phyloP scores from a whole-genome alignment of 2,113 vertebrate genomes.

The Desmodus rotundus region DNA sequence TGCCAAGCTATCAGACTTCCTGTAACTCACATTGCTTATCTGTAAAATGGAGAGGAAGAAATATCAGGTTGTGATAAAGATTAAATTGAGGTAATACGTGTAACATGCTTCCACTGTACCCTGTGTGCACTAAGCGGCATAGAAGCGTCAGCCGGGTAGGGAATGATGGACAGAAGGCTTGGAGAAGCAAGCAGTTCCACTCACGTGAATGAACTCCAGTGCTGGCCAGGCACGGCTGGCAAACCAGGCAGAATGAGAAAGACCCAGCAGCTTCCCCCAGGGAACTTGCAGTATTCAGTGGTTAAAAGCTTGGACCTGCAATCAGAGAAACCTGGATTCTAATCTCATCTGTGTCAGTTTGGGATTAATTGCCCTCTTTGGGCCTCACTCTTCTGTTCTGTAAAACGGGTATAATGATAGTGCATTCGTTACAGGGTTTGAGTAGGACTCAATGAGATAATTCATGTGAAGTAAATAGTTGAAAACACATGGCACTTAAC shows the following conservation, averaged over 20 bases:
- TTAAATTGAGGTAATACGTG: rapidly evolving
- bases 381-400: neutral
- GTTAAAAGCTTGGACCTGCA: neutral
- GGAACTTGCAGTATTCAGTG: neutral
- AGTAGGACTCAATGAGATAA: neutral
- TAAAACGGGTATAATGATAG: neutral
- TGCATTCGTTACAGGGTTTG: neutral
- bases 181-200: neutral
- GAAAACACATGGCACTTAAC: neutral
- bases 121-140: no score
- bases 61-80: neutral
- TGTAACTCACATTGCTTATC: neutral
- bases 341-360: neutral
- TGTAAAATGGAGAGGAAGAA: neutral
- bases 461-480: neutral
- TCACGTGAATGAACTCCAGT: neutral
- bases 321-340: neutral
- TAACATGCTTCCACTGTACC: neutral
- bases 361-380: neutral
- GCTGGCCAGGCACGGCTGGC: neutral
- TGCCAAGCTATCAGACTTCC: neutral
- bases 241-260: neutral
- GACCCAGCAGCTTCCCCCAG: neutral
- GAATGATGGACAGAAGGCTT: neutral
- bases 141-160: neutral